A percentile compares a stretch with the other conserved stretches of the same genome.
These are phyloP conservation scores for Smittia aterrima DNA, from an alignment of 2,888 invertebrate genomes.

Conservation along the genomic window DNA sequence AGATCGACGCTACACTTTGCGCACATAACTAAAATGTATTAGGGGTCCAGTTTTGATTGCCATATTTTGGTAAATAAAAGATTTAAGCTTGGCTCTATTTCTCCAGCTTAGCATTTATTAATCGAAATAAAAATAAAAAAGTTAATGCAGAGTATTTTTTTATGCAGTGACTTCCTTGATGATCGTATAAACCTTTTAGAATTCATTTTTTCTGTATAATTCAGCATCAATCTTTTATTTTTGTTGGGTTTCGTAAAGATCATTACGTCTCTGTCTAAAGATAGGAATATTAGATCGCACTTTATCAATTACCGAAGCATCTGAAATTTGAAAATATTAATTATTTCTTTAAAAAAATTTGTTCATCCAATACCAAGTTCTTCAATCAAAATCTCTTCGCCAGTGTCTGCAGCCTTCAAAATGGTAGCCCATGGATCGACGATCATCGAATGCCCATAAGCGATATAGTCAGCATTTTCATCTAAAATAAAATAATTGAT, in stretches of 20 bases:
- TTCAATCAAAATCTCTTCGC: slow-evolving; percentile 68
- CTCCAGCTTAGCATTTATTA: no score
- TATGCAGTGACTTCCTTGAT: no score
- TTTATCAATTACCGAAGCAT: slow-evolving; percentile 69
- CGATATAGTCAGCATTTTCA: slow-evolving; percentile 68
- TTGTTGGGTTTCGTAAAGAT: slow-evolving; percentile 62
- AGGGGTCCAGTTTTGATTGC: no score
- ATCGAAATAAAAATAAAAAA: no score
- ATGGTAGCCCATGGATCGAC: slow-evolving; percentile 79
- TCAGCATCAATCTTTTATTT: neutral
- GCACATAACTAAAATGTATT: slow-evolving; percentile 47
- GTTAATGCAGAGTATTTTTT: no score
- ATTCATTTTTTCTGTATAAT: no score
- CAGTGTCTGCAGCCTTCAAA: slow-evolving; percentile 65
- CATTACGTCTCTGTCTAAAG: slow-evolving; percentile 67
- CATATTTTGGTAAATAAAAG: neutral
- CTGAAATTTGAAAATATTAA: slow-evolving; percentile 57
- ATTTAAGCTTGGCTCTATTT: neutral
- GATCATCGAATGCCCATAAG: slow-evolving; percentile 84
- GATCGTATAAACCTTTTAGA: no score
- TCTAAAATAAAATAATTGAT: slow-evolving; percentile 47
- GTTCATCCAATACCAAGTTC: slow-evolving; percentile 75
- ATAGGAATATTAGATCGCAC: slow-evolving; percentile 84
- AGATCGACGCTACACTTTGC: slow-evolving; percentile 95
- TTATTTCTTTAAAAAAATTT: slow-evolving; percentile 23